Evolutionary conservation across 2,113 vertebrate species (phyloP).

Genomic region (Thalassarche chlororhynchos): DNA sequence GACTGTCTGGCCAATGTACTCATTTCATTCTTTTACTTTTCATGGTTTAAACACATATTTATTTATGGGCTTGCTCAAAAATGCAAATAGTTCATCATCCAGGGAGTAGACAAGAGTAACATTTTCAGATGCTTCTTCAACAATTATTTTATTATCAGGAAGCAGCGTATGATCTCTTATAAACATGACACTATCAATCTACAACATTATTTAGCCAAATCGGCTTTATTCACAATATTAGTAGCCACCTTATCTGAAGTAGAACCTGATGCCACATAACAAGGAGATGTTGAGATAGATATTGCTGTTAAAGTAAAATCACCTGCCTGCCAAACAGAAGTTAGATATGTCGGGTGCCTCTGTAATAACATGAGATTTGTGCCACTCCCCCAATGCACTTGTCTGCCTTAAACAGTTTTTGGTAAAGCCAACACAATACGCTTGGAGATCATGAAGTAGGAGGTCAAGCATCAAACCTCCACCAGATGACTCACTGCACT

Average conservation of each 20-base stretch:
- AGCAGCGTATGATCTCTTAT: neutral
- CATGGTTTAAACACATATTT: neutral
- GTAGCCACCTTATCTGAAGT: neutral
- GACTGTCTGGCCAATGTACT: neutral
- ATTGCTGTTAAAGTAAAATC: neutral
- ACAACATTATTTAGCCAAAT: neutral
- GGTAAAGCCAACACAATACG: neutral
- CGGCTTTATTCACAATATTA: neutral
- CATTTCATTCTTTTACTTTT: neutral
- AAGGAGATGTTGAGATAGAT: neutral
- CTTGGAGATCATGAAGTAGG: neutral
- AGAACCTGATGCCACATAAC: neutral
- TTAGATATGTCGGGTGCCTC: neutral
- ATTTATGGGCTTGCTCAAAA: neutral
- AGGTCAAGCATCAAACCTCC: neutral
- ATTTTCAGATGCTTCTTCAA: neutral
- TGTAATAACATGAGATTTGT: neutral
- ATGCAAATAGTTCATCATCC: neutral
- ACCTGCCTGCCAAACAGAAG: neutral
- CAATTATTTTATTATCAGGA: neutral
- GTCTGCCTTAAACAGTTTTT: neutral
- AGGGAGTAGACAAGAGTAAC: neutral
- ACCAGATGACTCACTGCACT: neutral
- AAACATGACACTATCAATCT: neutral
- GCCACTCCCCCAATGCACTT: neutral